Conservation (phyloP, 2,113 vertebrate genomes). For the Raphicerus campestris region DNA sequence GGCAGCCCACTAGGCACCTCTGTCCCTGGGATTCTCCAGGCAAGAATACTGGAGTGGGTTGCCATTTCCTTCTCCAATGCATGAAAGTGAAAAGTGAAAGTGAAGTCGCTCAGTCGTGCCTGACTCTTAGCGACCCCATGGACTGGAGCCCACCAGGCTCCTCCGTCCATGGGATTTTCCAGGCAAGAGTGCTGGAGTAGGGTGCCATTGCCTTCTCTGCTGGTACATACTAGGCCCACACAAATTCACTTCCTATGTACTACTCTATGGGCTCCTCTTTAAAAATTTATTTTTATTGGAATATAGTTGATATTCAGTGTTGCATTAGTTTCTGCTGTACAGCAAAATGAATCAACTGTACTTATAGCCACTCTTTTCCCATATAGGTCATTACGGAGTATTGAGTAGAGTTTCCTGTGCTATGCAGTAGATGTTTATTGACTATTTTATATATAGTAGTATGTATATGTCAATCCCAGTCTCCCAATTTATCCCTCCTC, state of each 20-base stretch:
- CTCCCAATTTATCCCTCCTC: neutral
- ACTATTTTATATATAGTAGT: neutral
- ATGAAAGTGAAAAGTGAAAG: no score
- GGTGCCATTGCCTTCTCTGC: neutral
- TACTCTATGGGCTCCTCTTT: neutral
- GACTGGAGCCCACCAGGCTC: no score
- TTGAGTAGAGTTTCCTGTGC: neutral
- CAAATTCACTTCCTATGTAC: neutral
- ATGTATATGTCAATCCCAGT: neutral
- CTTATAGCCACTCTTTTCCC: neutral
- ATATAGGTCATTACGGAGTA: neutral
- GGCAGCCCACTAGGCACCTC: no score
- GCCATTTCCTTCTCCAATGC: no score
- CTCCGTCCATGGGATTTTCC: no score
- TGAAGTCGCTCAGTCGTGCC: no score
- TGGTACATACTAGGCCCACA: no score
- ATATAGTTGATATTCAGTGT: neutral
- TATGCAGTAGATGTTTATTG: neutral
- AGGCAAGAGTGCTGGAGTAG: no score
- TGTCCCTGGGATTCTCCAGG: no score
- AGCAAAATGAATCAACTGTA: neutral
- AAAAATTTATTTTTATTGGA: neutral
- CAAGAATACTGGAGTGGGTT: no score
- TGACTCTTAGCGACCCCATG: no score
- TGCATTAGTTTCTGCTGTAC: neutral